Base-by-base conservation (phyloP, 1,140 invertebrate genomes). In the Drosophila insularis region DNA sequence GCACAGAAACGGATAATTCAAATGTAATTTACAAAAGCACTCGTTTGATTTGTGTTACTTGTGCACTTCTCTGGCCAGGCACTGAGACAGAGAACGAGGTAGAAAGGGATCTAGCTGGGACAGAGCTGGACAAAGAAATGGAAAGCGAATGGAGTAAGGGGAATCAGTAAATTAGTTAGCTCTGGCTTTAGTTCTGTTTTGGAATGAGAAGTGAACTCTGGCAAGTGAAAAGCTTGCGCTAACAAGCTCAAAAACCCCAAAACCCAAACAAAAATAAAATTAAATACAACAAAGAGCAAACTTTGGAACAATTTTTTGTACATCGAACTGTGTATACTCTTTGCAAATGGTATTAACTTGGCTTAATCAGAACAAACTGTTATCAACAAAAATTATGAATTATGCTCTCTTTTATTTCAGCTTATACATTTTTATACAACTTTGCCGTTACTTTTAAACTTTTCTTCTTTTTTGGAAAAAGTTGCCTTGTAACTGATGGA, bases 11-110 rank as follows among this genome's bases (percentile, higher is more conserved):
- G 71, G 79, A 86, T 86, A 89, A 86, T 87, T 86, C 82, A 86
- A 86, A 86, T 87, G 82, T 86, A 86, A 86, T 86, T 86, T 86
- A 89, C 82, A 86, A 87, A 86, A 86, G 82, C 71, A 77, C 82
- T 86, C 84, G 79, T 86, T 89, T 86, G 82, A 89, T 89, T 86
- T 86, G 82, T 86, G 82, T 87, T 86, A 82, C 81, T 79, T 70
- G 70, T 78, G 64, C 73, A 53, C n/a, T 53, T 27, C 53, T 56
- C 19, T n/a, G 40, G 10, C 2, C 40, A 35, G 35, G 50, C 6
- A 23, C 40, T 50, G 37, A 62, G 64, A 37, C 27, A 35, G 56
- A 54, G 40, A n/a, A 40, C 40, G 37, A 39, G 40, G 27, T 17
- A 32, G n/a, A 23, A 21, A 32, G 65, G 23, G 14, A 50, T 13